These are phyloP conservation scores for Apis laboriosa DNA, from an alignment of 1,140 invertebrate species.

Conservation along the genomic window DNA sequence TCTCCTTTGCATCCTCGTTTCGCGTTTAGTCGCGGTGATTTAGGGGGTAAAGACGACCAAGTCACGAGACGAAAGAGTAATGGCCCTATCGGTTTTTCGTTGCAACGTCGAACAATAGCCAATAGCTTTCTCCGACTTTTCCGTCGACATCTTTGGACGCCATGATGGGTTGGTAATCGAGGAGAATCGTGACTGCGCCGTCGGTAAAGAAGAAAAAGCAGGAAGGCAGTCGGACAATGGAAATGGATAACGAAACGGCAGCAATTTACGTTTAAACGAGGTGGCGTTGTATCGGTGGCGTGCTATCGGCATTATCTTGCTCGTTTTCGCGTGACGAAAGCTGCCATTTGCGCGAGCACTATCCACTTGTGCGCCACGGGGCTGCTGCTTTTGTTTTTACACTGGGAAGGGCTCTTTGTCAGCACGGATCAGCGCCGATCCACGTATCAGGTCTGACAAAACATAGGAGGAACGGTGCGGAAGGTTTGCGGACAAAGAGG, in stretches of 20 bases:
- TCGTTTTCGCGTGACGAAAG: conserved; percentile 42
- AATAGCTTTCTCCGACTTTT: not conserved
- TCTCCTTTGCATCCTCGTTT: not conserved
- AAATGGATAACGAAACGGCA: conserved; percentile 23
- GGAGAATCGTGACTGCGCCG: not conserved
- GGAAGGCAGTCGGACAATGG: not conserved
- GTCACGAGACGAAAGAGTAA: not conserved
- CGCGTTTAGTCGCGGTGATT: conserved; percentile 5
- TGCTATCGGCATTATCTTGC: conserved; percentile 50
- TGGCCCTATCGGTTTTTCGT: not conserved
- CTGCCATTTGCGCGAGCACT: conserved; percentile 15
- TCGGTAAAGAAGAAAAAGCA: not conserved
- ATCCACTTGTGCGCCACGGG: not conserved
- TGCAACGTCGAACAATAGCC: not conserved
- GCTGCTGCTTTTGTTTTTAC: conserved; percentile 37
- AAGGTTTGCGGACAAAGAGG: not conserved
- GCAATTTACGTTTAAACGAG: conserved; percentile 36
- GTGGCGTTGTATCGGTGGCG: conserved; percentile 39
- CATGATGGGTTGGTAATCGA: not conserved
- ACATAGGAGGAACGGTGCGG: not conserved
- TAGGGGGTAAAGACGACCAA: not conserved
- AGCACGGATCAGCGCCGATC: not conserved
- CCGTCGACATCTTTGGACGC: not conserved
- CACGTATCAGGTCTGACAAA: not conserved
- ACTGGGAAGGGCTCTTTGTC: conserved; percentile 12